Conservation (phyloP, 2,888 invertebrate genomes). For the Trissoscelio sp. region DNA sequence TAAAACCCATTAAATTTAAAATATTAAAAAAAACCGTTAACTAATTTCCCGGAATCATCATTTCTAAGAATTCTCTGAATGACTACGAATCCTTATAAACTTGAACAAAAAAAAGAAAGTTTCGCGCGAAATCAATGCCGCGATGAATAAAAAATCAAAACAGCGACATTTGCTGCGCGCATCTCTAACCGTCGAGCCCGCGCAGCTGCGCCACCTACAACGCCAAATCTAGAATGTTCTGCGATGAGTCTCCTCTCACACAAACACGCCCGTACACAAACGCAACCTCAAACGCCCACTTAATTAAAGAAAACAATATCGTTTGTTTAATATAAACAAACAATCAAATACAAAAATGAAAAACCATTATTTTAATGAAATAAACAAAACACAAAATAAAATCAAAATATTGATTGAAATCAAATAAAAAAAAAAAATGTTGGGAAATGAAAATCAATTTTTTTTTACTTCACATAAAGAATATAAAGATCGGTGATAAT, state of each 20-base stretch:
- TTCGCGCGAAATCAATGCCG: too few relatives aligned
- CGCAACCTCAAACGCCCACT: conserved; percentile 43
- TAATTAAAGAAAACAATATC: conserved; percentile 29
- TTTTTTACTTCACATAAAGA: conserved; percentile 49
- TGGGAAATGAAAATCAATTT: not conserved
- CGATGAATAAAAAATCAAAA: too few relatives aligned
- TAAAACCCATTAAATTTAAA: too few relatives aligned
- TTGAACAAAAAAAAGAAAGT: too few relatives aligned
- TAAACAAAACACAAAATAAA: too few relatives aligned
- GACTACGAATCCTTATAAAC: too few relatives aligned
- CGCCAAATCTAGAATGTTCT: conserved; percentile 67
- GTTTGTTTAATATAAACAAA: conserved; percentile 13
- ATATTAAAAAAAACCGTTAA: too few relatives aligned
- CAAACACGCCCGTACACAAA: conserved; percentile 44
- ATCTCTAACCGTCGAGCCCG: conserved; percentile 46
- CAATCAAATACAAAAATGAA: not conserved
- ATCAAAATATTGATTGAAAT: not conserved
- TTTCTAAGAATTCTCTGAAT: too few relatives aligned
- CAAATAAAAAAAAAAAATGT: conserved; percentile 8
- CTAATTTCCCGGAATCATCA: too few relatives aligned
- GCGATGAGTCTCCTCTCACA: conserved; percentile 63
- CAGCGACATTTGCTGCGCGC: conserved; percentile 29
- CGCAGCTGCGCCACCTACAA: conserved; percentile 63
- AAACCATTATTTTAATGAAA: too few relatives aligned
- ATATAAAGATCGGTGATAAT: conserved; percentile 65